Percentiles rank a stretch among this genome's conserved stretches.
Evolutionary conservation across 2,113 vertebrate species (phyloP).

Genomic region (Malaclemys terrapin): DNA sequence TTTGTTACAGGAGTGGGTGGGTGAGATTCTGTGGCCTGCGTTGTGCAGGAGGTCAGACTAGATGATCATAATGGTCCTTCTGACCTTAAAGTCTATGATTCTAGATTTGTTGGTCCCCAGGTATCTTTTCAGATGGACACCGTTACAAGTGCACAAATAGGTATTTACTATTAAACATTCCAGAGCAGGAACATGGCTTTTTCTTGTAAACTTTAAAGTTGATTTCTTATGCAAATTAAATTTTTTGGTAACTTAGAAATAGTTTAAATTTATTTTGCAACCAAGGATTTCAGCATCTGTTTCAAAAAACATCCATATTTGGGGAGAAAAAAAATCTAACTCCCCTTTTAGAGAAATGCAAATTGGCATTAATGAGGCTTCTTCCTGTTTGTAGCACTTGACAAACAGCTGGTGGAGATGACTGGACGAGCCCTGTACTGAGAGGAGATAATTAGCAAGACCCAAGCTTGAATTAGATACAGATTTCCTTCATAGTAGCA

Average conservation of each 20-base stretch:
- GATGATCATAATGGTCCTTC: no score
- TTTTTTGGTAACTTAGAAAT: neutral
- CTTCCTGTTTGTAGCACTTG: neutral
- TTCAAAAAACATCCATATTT: fast-evolving
- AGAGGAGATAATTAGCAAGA: neutral
- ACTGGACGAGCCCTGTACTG: neutral
- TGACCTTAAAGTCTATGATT: no score
- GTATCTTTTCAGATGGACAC: neutral
- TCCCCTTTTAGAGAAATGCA: neutral
- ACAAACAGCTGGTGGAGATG: neutral
- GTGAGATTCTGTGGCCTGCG: no score
- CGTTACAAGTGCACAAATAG: neutral
- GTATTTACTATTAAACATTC: neutral
- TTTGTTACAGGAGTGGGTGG: no score
- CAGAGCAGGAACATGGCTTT: neutral
- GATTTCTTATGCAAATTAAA: neutral
- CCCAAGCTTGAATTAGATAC: neutral
- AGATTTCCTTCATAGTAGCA: neutral
- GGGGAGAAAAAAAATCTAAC: neutral
- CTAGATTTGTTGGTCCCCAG: neutral
- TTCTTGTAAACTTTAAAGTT: neutral
- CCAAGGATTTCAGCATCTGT: neutral
- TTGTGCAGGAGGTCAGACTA: no score
- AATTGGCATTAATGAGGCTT: neutral
- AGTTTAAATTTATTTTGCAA: neutral